These are phyloP conservation scores for Tor tambroides DNA, from an alignment of 2,113 vertebrate genomes.

Conservation along the genomic window DNA sequence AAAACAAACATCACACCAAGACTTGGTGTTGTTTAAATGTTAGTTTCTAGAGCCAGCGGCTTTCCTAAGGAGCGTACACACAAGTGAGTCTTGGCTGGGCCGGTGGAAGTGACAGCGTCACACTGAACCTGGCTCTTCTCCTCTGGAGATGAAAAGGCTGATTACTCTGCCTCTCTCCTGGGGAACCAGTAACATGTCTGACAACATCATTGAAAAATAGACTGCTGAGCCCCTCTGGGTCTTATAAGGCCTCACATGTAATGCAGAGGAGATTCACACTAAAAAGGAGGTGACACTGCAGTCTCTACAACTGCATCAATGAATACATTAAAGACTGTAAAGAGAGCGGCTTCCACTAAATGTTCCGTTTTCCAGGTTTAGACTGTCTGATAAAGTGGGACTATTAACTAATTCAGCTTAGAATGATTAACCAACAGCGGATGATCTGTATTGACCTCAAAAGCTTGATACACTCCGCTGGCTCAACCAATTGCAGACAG, in stretches of 20 bases:
- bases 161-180: slow-evolving; percentile 76
- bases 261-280: slow-evolving; percentile 66
- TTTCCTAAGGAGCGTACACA: slow-evolving; percentile 4
- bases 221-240: slow-evolving; percentile 75
- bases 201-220: slow-evolving; percentile 82
- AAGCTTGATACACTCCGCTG: not conserved
- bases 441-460: not conserved
- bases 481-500: not conserved
- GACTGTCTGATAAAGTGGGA: slow-evolving; percentile 4
- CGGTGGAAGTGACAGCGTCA: slow-evolving; percentile 68
- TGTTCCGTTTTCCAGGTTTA: slow-evolving; percentile 47
- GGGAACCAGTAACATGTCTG: slow-evolving; percentile 76
- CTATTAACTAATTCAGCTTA: slow-evolving; percentile 21
- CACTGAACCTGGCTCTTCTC: slow-evolving; percentile 66
- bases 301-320: slow-evolving; percentile 59
- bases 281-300: slow-evolving; percentile 73
- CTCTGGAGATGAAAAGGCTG: slow-evolving; percentile 78
- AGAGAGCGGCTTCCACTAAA: slow-evolving; percentile 51
- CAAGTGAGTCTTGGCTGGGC: slow-evolving; percentile 37
- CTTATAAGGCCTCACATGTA: slow-evolving; percentile 77
- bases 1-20: slow-evolving; percentile 56
- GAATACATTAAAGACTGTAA: slow-evolving; percentile 58
- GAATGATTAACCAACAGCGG: slow-evolving; percentile 12
- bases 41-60: not conserved
- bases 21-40: slow-evolving; percentile 30